phyloP scores from a whole-genome alignment of 2,888 invertebrate genomes.

The Crepidodera aurea region DNA sequence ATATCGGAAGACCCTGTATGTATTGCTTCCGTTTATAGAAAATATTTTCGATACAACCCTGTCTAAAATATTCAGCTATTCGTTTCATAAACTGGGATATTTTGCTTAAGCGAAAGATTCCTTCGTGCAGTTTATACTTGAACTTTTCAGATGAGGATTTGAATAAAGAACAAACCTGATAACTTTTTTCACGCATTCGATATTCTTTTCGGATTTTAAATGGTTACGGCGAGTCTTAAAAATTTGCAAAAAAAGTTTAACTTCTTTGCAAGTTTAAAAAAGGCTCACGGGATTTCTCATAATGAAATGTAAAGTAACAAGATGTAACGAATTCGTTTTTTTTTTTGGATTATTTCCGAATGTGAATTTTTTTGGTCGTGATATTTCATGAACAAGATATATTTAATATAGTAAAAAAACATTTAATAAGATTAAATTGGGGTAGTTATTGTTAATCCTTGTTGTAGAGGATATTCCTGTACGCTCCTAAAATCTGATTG shows the following conservation, averaged over 20 bases:
- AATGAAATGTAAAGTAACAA: conserved; percentile 17
- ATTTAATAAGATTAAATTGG: too few species aligned
- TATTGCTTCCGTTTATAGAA: too few species aligned
- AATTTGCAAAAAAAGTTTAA: conserved; percentile 8
- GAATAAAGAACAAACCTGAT: conserved; percentile 14
- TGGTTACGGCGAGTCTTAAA: conserved; percentile 7
- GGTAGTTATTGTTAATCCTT: too few species aligned
- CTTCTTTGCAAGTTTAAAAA: conserved; percentile 1
- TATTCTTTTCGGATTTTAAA: conserved; percentile 4
- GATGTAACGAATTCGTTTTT: neutral
- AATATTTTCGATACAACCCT: too few species aligned
- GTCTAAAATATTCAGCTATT: too few species aligned
- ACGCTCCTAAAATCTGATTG: too few species aligned
- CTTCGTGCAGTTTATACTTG: neutral
- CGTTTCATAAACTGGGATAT: neutral
- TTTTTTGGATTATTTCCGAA: neutral
- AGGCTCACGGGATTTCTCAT: conserved; percentile 6
- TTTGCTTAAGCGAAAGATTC: conserved; percentile 2
- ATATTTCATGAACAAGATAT: too few species aligned
- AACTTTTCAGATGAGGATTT: conserved; percentile 10
- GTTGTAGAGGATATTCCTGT: too few species aligned
- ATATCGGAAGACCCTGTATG: too few species aligned
- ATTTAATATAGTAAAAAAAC: too few species aligned
- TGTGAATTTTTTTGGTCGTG: too few species aligned
- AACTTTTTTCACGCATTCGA: conserved; percentile 7